phyloP scores from a whole-genome alignment of 2,797 vertebrate genomes.

The Bradypodion pumilum region DNA sequence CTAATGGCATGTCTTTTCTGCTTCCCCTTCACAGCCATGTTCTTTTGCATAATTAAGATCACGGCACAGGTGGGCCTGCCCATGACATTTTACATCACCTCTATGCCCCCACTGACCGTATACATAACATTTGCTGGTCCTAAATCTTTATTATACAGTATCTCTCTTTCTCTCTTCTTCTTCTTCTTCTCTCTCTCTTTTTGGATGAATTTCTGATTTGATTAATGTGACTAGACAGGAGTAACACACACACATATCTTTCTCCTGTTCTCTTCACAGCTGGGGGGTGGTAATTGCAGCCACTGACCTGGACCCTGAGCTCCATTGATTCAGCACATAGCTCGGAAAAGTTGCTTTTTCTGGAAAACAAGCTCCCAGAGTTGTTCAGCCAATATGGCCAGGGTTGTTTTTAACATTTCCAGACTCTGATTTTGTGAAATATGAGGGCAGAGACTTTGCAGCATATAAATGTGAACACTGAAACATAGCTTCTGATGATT shows the following conservation, averaged over 20 bases:
- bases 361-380: too few species aligned
- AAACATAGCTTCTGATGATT: neutral
- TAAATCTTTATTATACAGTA: too few species aligned
- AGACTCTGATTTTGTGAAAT: too few species aligned
- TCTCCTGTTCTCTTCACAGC: neutral
- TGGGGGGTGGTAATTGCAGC: too few species aligned
- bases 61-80: neutral
- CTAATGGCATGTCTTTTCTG: constrained; percentile 30
- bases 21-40: neutral
- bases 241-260: too few species aligned
- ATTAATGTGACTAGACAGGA: too few species aligned
- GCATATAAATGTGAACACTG: neutral
- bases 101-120: neutral
- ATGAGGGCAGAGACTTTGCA: neutral
- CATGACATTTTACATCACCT: neutral
- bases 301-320: neutral
- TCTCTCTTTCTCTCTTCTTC: too few species aligned
- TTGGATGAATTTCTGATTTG: neutral
- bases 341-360: too few species aligned
- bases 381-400: too few species aligned
- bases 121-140: too few species aligned
- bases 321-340: neutral
- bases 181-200: too few species aligned
- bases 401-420: too few species aligned
- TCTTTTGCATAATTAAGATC: fast-evolving